Percentiles rank a stretch among this genome's conserved stretches.
phyloP scores from a whole-genome alignment of 2,888 invertebrate species.

The Orthosia incerta region DNA sequence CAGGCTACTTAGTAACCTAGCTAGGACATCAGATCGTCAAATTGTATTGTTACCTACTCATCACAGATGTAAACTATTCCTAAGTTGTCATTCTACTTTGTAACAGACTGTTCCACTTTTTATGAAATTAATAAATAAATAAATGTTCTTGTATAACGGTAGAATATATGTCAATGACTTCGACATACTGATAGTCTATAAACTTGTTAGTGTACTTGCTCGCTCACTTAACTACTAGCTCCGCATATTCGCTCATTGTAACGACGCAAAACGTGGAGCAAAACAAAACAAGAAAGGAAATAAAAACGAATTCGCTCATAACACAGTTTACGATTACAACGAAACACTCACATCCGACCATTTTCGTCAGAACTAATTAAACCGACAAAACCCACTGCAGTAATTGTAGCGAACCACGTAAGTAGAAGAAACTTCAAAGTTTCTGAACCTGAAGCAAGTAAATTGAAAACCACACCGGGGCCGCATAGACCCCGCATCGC shows the following conservation, averaged over 20 bases:
- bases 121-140: no score
- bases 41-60: no score
- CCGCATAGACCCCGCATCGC: slow-evolving; percentile 74
- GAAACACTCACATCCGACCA: slow-evolving; percentile 48
- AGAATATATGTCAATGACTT: not conserved
- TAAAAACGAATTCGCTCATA: slow-evolving; percentile 31
- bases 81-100: no score
- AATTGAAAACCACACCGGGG: slow-evolving; percentile 82
- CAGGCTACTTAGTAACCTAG: no score
- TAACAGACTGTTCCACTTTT: no score
- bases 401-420: slow-evolving; percentile 63
- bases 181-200: not conserved
- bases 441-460: slow-evolving; percentile 69
- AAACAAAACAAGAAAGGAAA: slow-evolving; percentile 42
- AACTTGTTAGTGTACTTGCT: not conserved
- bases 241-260: not conserved
- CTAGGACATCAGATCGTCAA: no score
- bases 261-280: not conserved
- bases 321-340: slow-evolving; percentile 39
- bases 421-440: slow-evolving; percentile 65
- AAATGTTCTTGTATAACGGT: no score
- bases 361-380: slow-evolving; percentile 64
- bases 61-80: no score
- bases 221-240: not conserved
- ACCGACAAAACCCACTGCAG: slow-evolving; percentile 63